Evolutionary conservation across 2,113 vertebrate genomes (phyloP).

Genomic region (Cichladusa arquata): DNA sequence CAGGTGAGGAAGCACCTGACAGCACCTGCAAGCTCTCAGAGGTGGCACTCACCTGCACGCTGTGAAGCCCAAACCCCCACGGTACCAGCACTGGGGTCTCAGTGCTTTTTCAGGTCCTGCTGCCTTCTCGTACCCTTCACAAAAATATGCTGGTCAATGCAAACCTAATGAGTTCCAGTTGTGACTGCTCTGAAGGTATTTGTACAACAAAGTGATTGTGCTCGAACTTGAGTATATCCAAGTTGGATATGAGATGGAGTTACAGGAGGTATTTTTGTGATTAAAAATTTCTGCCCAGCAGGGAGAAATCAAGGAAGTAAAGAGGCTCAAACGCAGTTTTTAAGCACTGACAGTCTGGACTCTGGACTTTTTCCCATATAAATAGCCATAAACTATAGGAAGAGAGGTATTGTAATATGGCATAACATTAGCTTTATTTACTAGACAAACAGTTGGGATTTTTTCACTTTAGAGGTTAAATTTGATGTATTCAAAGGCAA

Average conservation of each 20-base stretch:
- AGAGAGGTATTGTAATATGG: neutral
- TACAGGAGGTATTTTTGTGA: conserved; percentile 27
- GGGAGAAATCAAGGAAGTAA: conserved; percentile 28
- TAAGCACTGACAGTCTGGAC: neutral
- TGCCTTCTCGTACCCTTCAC: neutral
- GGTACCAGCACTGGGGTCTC: neutral
- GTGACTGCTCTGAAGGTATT: neutral
- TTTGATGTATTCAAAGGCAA: neutral
- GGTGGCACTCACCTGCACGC: accelerated
- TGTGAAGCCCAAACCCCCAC: accelerated
- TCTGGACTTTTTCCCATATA: neutral
- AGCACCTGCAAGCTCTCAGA: neutral
- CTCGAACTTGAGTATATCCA: neutral
- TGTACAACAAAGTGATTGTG: neutral
- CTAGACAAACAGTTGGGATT: neutral
- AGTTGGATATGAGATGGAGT: neutral
- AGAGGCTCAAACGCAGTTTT: neutral
- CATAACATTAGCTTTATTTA: conserved; percentile 8
- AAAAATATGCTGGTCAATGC: neutral
- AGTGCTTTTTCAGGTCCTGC: neutral
- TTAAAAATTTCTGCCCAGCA: conserved; percentile 37
- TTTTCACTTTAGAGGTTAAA: neutral
- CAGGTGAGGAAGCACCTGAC: neutral
- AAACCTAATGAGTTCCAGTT: neutral
- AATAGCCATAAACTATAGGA: conserved; percentile 22